A percentile compares a stretch with the other conserved stretches of the same genome.
Evolutionary conservation across 2,888 invertebrate genomes (phyloP).

Genomic region (Strigamia transsilvanica): DNA sequence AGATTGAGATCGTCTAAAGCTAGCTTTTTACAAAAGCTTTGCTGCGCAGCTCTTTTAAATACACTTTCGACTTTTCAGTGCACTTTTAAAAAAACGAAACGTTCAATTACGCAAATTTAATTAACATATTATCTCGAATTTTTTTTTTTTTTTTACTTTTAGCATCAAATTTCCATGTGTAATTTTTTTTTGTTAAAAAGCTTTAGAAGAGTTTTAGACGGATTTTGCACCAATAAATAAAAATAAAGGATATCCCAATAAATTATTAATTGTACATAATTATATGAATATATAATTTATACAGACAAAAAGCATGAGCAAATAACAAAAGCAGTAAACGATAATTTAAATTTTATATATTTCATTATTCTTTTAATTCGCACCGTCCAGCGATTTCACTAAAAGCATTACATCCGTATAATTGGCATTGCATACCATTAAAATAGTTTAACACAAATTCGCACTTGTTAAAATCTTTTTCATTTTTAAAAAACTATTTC

Average conservation of each 20-base stretch:
- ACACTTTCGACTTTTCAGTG: not conserved
- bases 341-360: not conserved
- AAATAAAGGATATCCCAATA: not conserved
- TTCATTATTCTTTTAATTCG: not conserved
- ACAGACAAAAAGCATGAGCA: not conserved
- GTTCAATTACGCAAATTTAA: conserved; percentile 27
- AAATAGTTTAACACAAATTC: not conserved
- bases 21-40: conserved; percentile 10
- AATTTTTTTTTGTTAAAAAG: no score
- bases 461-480: not conserved
- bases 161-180: no score
- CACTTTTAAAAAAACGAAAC: not conserved
- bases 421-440: not conserved
- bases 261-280: not conserved
- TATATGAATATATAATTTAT: not conserved
- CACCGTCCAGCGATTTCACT: conserved; percentile 12
- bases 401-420: not conserved
- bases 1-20: not conserved
- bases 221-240: not conserved
- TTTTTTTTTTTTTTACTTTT: not conserved
- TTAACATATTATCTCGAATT: not conserved
- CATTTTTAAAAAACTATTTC: not conserved
- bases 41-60: not conserved
- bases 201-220: not conserved
- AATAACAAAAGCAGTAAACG: conserved; percentile 2